Conservation (phyloP, 2,888 invertebrate species). For the Caradrina kadenii region DNA sequence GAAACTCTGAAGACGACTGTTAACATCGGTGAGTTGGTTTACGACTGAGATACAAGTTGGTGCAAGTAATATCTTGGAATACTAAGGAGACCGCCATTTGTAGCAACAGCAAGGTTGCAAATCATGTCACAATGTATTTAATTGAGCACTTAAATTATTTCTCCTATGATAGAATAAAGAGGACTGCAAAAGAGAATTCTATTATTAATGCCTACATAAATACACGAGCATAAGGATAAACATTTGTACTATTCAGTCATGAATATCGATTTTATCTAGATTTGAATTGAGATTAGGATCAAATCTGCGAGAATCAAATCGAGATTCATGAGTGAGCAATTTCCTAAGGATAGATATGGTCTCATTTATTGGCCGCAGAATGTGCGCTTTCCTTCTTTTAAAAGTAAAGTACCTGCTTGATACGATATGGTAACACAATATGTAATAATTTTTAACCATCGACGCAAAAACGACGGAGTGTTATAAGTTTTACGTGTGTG, state of each 20-base stretch:
- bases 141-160: neutral
- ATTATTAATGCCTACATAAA: neutral
- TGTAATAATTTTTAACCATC: no score
- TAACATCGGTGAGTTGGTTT: constrained; percentile 79
- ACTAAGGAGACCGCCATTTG: constrained; percentile 14
- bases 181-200: neutral
- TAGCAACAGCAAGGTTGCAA: neutral
- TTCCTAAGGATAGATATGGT: neutral
- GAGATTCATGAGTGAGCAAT: constrained; percentile 19
- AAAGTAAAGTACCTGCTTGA: neutral
- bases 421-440: no score
- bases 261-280: constrained; percentile 9
- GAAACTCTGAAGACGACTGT: constrained; percentile 79
- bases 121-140: neutral
- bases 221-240: neutral
- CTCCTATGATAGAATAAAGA: neutral
- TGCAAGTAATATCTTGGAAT: constrained; percentile 38
- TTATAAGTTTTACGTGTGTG: no score
- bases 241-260: neutral
- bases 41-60: constrained; percentile 35
- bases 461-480: no score
- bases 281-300: constrained; percentile 11
- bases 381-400: neutral
- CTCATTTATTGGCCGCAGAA: neutral
- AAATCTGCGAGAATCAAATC: constrained; percentile 18